Conservation (phyloP, 2,888 invertebrate species). For the Drosophila nigricruria region DNA sequence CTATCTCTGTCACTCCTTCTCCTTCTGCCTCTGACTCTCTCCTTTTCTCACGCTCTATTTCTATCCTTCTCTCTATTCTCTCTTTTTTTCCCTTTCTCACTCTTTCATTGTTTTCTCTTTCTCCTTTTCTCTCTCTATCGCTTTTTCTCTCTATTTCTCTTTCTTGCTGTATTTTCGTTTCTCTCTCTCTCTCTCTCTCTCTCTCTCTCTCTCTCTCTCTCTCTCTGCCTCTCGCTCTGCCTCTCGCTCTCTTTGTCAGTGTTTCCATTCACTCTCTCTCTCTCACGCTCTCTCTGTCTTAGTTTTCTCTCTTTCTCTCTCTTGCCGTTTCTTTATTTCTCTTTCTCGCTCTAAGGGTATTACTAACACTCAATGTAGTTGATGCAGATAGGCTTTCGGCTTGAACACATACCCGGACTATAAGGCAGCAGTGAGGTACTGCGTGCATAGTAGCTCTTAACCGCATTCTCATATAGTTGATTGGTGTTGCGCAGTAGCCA, state of each 20-base stretch:
- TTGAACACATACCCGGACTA: conserved; percentile 37
- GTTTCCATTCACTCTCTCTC: not conserved
- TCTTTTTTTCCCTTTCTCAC: not conserved
- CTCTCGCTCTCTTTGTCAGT: not conserved
- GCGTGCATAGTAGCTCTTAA: conserved; percentile 45
- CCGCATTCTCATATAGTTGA: conserved; percentile 54
- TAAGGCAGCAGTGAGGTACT: conserved; percentile 31
- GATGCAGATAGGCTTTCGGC: too few relatives aligned
- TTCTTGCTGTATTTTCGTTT: too few relatives aligned
- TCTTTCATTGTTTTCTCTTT: not conserved
- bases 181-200: not conserved
- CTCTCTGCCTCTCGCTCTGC: not conserved
- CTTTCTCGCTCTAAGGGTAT: not conserved
- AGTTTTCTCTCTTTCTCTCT: too few relatives aligned
- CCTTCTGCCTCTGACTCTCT: not conserved
- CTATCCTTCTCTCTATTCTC: not conserved
- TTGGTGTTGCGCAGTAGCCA: conserved; percentile 66
- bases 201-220: not conserved
- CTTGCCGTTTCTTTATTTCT: not conserved
- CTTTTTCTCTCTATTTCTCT: not conserved
- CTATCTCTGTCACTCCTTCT: not conserved
- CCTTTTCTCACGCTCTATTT: too few relatives aligned
- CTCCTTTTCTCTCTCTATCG: not conserved
- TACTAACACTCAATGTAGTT: not conserved
- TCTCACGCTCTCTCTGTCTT: too few relatives aligned